Base-by-base conservation (phyloP, 2,113 vertebrate species). In the Chunga burmeisteri region DNA sequence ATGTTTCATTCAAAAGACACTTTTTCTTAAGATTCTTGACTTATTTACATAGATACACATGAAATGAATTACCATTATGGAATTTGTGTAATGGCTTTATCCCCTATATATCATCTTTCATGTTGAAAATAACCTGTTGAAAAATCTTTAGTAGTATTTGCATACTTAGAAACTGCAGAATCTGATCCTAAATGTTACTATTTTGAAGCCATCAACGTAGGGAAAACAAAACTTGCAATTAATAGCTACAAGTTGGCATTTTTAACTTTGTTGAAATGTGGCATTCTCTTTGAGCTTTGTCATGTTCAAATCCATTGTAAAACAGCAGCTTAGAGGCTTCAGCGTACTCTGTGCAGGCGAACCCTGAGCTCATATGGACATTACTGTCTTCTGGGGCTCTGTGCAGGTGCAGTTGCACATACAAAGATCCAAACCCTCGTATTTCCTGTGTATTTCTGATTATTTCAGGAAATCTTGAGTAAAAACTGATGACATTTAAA, bases 311-410 rank as follows among this genome's bases (percentile, higher is more conserved):
- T 53, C 30, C 32, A 38, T 11, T 36, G 30, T 26, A 71, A n/a
- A 81, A 44, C 4, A 23, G 15, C 0, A 2, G 18, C 44, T 27
- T 14, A 40, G 74, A 72, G 49, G 36, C 62, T 68, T 38, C 87
- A 62, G 1, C 0, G 0, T 3, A 32, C 27, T 27, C 74, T 61
- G 34, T 26, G 72, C n/a, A 26, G 40, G 71, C 3, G 7, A 50
- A n/a, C 46, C 55, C 23, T 67, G 53, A 85, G 49, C 62, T 55
- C 32, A 7, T 8, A 26, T 1, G 14, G 34, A 74, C 17, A 53
- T 7, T 70, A 52, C 14, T 50, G 58, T n/a, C 32, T 36, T 92
- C 26, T 25, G 52, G 46, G 38, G 26, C 20, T 71, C 68, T 20
- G 7, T 17, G 26, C 34, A 72, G 22, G 38, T 58, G 16, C 49